A percentile compares a stretch with the other conserved stretches of the same genome.
phyloP scores from a whole-genome alignment of 2,113 vertebrate species.

The Mionectes macconnelli region DNA sequence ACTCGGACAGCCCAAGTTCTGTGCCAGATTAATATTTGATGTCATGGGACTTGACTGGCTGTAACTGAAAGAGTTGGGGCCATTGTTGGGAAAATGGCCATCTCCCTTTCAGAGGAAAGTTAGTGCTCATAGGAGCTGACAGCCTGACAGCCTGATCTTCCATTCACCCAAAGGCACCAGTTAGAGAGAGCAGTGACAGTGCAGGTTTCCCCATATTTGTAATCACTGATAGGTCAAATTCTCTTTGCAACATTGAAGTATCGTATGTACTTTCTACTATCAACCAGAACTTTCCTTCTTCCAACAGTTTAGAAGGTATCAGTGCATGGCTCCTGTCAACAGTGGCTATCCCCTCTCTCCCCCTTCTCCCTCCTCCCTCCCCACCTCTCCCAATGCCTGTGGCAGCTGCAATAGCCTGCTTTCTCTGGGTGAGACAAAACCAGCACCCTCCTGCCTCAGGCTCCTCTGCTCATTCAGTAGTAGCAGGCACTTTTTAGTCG shows the following conservation, averaged over 20 bases:
- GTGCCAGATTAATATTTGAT: constrained; percentile 49
- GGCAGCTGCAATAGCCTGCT: background rate
- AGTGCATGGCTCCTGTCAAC: background rate
- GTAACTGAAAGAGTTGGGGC: constrained; percentile 7
- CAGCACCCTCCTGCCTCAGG: background rate
- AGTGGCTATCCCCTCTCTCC: background rate
- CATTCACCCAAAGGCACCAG: background rate
- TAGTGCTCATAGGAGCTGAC: constrained; percentile 27
- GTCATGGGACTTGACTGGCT: constrained; percentile 56
- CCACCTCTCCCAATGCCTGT: background rate
- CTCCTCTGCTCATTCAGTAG: background rate
- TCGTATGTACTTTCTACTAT: background rate
- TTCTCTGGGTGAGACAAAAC: rapidly evolving
- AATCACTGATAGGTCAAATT: background rate
- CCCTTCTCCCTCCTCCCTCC: background rate
- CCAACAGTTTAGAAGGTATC: background rate
- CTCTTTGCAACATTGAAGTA: background rate
- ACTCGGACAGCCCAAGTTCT: constrained; percentile 2
- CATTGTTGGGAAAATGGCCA: constrained; percentile 29
- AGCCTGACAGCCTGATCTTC: background rate
- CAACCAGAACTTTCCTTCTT: background rate
- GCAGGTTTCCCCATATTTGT: background rate
- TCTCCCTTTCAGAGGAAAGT: background rate
- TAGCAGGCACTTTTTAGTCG: background rate
- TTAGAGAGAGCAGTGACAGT: background rate